These are phyloP conservation scores for Sphaeridia pumilis DNA, from an alignment of 2,888 invertebrate genomes.

Conservation along the genomic window DNA sequence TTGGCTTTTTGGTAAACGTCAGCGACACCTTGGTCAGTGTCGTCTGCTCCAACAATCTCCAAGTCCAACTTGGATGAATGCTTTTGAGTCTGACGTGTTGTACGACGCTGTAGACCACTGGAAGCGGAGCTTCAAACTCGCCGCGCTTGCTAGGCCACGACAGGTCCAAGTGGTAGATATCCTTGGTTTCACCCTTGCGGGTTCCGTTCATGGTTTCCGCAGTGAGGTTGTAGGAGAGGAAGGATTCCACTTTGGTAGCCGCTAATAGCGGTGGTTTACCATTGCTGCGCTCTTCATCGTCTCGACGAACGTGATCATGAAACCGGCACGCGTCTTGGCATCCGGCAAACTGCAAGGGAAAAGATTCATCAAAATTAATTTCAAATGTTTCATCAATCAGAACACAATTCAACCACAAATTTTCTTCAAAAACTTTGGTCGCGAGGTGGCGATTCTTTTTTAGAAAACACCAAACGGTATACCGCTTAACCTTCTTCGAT, in stretches of 20 bases:
- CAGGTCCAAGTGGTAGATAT: constrained; percentile 8
- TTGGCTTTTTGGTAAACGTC: constrained; percentile 15
- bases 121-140: constrained; percentile 8
- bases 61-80: constrained; percentile 13
- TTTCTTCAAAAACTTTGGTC: no score
- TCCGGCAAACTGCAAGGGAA: constrained; percentile 53
- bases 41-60: constrained; percentile 17
- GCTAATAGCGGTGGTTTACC: constrained; percentile 13
- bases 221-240: constrained; percentile 15
- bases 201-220: neutral
- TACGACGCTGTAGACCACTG: constrained; percentile 13
- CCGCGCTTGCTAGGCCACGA: constrained; percentile 3
- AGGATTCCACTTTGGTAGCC: constrained; percentile 15
- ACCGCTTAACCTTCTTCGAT: no score
- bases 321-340: constrained; percentile 61
- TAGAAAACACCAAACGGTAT: neutral
- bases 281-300: constrained; percentile 9
- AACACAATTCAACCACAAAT: no score
- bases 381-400: no score
- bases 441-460: no score
- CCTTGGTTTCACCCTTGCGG: neutral
- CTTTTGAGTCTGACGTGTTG: constrained; percentile 15
- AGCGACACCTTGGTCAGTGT: constrained; percentile 13
- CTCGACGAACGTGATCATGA: constrained; percentile 40
- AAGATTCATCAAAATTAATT: constrained; percentile 13